Conservation (phyloP, 2,888 invertebrate genomes). For the Euzophera pinguis region DNA sequence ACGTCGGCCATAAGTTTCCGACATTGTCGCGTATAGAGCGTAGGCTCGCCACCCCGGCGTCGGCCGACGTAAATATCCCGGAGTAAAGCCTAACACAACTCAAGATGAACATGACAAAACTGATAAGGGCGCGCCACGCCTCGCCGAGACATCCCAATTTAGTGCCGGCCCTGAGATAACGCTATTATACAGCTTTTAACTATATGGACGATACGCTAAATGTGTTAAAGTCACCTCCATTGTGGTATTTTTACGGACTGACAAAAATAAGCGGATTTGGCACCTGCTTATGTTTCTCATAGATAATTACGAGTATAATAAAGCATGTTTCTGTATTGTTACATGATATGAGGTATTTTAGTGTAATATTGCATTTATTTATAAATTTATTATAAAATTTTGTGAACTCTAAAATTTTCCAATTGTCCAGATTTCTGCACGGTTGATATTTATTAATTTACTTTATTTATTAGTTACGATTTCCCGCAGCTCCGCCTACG, state of each 20-base stretch:
- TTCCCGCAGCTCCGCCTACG: too few species aligned
- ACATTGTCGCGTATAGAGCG: slow-evolving; percentile 58
- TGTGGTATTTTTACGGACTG: slow-evolving; percentile 51
- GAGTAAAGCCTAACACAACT: slow-evolving; percentile 78
- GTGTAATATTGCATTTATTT: too few species aligned
- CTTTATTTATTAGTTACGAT: too few species aligned
- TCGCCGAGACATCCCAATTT: slow-evolving; percentile 77
- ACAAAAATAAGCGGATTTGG: slow-evolving; percentile 37
- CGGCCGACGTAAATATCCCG: slow-evolving; percentile 67
- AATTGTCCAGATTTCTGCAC: too few species aligned
- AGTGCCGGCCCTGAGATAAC: slow-evolving; percentile 74
- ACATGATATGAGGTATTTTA: too few species aligned
- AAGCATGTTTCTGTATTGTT: too few species aligned
- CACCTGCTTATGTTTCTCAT: slow-evolving; percentile 35
- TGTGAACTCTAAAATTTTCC: too few species aligned
- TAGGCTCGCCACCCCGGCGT: slow-evolving; percentile 54
- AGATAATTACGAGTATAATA: neutral
- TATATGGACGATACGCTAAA: slow-evolving; percentile 76
- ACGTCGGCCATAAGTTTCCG: slow-evolving; percentile 57
- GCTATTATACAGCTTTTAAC: slow-evolving; percentile 80
- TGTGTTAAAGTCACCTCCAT: slow-evolving; percentile 70
- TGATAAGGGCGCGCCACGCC: slow-evolving; percentile 70
- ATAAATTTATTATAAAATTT: too few species aligned
- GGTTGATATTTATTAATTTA: too few species aligned
- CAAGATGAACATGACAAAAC: slow-evolving; percentile 78